phyloP scores from a whole-genome alignment of 2,113 vertebrate species.

The Anhinga rufa region DNA sequence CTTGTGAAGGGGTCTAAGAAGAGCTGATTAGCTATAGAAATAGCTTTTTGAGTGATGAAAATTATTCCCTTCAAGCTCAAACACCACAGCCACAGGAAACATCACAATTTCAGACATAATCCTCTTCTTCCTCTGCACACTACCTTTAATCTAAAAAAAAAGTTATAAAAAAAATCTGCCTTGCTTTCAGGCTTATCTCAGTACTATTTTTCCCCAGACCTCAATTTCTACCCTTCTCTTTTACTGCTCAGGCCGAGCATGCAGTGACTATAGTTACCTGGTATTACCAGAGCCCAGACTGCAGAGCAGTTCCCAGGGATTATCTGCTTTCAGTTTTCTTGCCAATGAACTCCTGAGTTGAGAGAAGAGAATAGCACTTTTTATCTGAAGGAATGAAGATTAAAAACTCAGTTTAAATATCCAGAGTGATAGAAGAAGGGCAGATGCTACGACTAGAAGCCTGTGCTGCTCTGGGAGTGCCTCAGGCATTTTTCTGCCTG shows the following conservation, averaged over 20 bases:
- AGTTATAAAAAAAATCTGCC: not conserved
- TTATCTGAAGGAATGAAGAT: not conserved
- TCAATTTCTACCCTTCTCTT: not conserved
- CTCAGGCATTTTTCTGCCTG: not conserved
- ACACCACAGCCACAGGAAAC: not conserved
- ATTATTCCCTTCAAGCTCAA: not conserved
- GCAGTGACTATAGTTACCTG: not conserved
- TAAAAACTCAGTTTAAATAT: not conserved
- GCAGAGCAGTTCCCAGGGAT: not conserved
- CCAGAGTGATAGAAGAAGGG: not conserved
- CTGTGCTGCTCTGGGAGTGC: not conserved
- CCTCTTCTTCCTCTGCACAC: not conserved
- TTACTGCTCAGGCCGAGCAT: not conserved
- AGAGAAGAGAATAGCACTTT: not conserved
- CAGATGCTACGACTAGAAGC: not conserved
- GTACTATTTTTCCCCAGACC: not conserved
- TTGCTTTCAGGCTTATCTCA: slow-evolving; percentile 1
- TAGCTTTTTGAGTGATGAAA: slow-evolving; percentile 17
- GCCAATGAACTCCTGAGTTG: not conserved
- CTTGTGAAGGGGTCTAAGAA: not conserved
- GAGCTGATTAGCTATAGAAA: not conserved
- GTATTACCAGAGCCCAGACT: not conserved
- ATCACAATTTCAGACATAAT: not conserved
- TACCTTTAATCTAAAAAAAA: not conserved
- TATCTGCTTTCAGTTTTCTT: not conserved